Evolutionary conservation across 92 coral and sea anemone species (phyloP), one percentile per base, ranked within the genome.

Genomic region (Hydrozoanthus gracilis): DNA sequence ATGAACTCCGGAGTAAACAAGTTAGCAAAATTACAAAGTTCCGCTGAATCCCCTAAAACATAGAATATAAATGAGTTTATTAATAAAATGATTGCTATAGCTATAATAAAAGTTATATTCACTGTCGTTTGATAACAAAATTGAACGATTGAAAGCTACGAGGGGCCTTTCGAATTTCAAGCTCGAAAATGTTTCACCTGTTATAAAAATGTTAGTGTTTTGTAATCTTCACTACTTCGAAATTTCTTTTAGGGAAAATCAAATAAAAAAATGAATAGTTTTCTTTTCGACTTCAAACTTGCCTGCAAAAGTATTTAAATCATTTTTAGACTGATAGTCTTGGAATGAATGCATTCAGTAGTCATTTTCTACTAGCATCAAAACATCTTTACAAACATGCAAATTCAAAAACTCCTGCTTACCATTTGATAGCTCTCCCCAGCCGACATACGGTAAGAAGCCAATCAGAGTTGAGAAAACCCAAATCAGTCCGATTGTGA

Each of bases 381-480:
- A 5, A 15, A 74, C 27, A 74, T 49, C 65, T 16, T 65, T 65
- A 6, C 12, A 8, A 65, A 44, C 71, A 65, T 8, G 35, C 35
- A 65, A 20, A 7, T 8, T 18, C 44, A 60, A 15, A 78, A 60
- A 4, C 64, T 7, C 10, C 9, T 16, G 8, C 60, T 79, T 61
- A 79, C 71, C 55, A 46, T 11, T 16, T 44, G 71, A 45, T 46
- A 62, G 84, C 45, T 49, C 73, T 79, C 84, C 84, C 84, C 73
- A 79, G 8, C 84, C 84, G 44, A 79, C 47, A 18, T 61, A 79
- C n/a, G 84, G 84, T 45, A 79, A 44, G 45, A 79, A 79, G 45
- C 84, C 84, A 15, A 79, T 4, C 14, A 79, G 20, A n/a, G 47
- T 8, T 3, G 84, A 79, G 15, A 79, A 7, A 13, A 79, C 8